Evolutionary conservation across 2,888 invertebrate genomes (phyloP), one percentile per base, ranked within the genome.

Genomic region (Athetis lepigone): DNA sequence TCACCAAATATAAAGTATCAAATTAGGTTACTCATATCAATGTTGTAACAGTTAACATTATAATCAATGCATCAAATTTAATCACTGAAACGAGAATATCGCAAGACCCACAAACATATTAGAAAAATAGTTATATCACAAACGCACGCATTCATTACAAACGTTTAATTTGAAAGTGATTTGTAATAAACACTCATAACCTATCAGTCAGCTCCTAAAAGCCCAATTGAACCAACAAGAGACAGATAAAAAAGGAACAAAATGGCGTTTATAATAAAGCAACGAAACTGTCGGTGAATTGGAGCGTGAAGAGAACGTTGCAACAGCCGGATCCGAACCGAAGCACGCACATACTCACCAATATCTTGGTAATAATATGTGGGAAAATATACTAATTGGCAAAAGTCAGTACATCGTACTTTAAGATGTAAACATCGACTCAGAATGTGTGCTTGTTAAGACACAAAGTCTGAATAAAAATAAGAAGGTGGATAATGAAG

Each of bases 291-390:
- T 83, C 84, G 83, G 74, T 69, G 86, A 92, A 92, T 81, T 90
- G 85, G 93, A 86, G 92, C 93, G 88, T 90, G 90, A 91, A 91
- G 88, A 88, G 87, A 89, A 77, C 85, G 88, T 90, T 89, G 85
- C 88, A 85, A 87, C 85, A 87, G 82, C 87, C 87, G 87, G 88
- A 89, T 86, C 84, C 81, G 76, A 79, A 60, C 79, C 79, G 73
- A 88, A 88, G 87, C 83, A 82, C 80, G 80, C 84, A 79, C 66
- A 61, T 68, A 58, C 64, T 42, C 77, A 64, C 56, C 54, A 59
- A 69, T 65, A 63, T 55, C 66, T 56, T 49, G 54, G 54, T 66
- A 37, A 56, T 56, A 25, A 57, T 33, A 69, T 43, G 18, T 65
- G 39, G 25, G 42, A 65, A 67, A 65, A 67, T 59, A 45, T 21